Evolutionary conservation across 1,140 invertebrate genomes (phyloP).

Genomic region (Cotesia chilonis): DNA sequence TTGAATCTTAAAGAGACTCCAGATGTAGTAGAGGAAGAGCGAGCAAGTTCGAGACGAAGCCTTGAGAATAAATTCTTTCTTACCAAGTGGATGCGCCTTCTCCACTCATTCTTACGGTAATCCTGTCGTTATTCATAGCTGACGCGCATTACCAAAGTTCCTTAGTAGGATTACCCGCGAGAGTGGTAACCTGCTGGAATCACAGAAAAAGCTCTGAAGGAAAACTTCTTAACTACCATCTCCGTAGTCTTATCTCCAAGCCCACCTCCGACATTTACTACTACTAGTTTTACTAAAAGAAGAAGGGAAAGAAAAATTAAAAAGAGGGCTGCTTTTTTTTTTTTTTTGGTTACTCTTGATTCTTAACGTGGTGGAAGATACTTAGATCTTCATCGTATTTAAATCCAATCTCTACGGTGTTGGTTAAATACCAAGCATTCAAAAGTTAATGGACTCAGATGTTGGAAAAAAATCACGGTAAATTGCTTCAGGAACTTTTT

Average conservation of each 20-base stretch:
- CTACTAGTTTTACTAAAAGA: not conserved
- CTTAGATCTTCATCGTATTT: no score
- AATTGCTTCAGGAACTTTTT: no score
- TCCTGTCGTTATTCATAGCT: conserved; percentile 46
- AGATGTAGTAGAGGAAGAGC: not conserved
- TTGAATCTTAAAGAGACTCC: no score
- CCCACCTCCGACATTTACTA: not conserved
- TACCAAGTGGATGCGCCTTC: conserved; percentile 32
- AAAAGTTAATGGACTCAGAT: no score
- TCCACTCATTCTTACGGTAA: conserved; percentile 38
- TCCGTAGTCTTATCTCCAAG: conserved; percentile 11
- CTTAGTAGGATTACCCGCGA: conserved; percentile 47
- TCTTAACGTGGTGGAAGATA: no score
- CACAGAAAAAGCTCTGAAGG: conserved; percentile 43
- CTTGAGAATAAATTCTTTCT: not conserved
- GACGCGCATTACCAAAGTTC: conserved; percentile 43
- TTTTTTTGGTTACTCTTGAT: no score
- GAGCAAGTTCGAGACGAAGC: conserved; percentile 13
- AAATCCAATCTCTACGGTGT: no score
- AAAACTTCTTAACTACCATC: conserved; percentile 42
- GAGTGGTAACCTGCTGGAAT: conserved; percentile 46
- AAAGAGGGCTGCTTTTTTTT: no score
- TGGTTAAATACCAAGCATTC: no score
- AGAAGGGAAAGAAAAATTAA: no score
- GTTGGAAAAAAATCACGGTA: no score